These are phyloP conservation scores for Oceanites oceanicus DNA, from an alignment of 2,113 vertebrate species.

Conservation along the genomic window DNA sequence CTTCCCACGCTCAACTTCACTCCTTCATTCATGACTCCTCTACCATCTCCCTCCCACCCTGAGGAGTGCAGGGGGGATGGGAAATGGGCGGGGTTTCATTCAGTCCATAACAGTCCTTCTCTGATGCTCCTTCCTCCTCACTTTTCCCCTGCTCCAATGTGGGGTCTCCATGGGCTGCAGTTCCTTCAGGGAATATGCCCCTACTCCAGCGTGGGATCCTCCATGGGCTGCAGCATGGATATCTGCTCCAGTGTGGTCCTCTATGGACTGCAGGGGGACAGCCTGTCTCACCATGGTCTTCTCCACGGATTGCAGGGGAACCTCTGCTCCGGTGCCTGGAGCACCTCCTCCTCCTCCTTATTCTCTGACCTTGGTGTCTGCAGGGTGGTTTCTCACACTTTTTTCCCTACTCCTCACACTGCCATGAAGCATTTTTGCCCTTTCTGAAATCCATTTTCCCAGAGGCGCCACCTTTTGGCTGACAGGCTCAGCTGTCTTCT, in stretches of 20 bases:
- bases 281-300: neutral
- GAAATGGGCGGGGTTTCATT: accelerated
- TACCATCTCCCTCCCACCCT: neutral
- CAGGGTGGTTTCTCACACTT: neutral
- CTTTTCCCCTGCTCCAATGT: neutral
- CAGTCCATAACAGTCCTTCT: neutral
- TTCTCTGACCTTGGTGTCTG: neutral
- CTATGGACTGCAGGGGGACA: neutral
- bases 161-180: neutral
- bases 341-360: neutral
- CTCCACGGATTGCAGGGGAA: accelerated
- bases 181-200: neutral
- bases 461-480: neutral
- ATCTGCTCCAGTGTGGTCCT: neutral
- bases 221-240: neutral
- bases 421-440: neutral
- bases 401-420: neutral
- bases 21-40: neutral
- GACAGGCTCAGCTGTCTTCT: neutral
- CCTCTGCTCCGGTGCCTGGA: accelerated
- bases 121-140: neutral
- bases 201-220: accelerated
- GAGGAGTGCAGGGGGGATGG: neutral
- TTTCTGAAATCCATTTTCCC: neutral
- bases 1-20: neutral